Base-by-base conservation (phyloP, 2,797 vertebrate species). In the Anomalospiza imberbis region DNA sequence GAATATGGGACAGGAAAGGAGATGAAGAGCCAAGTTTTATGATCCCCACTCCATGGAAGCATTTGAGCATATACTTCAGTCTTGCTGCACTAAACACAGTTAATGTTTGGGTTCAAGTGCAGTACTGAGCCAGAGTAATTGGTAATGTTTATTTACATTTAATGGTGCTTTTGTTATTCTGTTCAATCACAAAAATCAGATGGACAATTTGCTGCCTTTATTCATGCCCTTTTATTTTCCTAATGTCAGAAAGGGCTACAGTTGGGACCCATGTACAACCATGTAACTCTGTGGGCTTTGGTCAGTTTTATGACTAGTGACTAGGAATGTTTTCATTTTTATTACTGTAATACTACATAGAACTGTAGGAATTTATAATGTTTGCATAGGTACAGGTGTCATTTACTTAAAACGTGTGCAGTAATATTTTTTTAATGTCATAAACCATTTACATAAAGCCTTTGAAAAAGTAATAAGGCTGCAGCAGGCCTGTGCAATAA, bases 391-490 rank as follows among this genome's bases (percentile, higher is more conserved):
- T 91, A 89, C 81, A 86, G 36, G 13, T 96, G 48, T 65, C 29
- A 62, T 86, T 92, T 91, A 45, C 72, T 83, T 91, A 50, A 60
- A 63, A 74, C 50, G 12, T 75, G 17, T 73, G 17, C 66, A 36
- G n/a, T 73, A 68, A 50, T 73, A 7, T 58, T 91, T 93, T 93
- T 62, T 89, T 81, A 4, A 34, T 86, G 67, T 66, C 25, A 50
- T 84, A 89, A 92, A 60, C 38, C 5, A 6, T 86, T 87, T 85
- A 38, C 34, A 36, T 78, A 94, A 92, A 91, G n/a, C 48, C 40
- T 91, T 93, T 93, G 76, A 67, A 92, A 91, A 75, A 95, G 42
- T 5, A 12, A 31, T 82, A 63, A 91, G 70, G 34, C 77, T 92
- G 61, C 58, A 83, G 60, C 68, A 91, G 47, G 62, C 57, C 32